Evolutionary conservation across 2,888 invertebrate genomes (phyloP), one percentile per base, ranked within the genome.

Genomic region (Dermolepida albohirtum): DNA sequence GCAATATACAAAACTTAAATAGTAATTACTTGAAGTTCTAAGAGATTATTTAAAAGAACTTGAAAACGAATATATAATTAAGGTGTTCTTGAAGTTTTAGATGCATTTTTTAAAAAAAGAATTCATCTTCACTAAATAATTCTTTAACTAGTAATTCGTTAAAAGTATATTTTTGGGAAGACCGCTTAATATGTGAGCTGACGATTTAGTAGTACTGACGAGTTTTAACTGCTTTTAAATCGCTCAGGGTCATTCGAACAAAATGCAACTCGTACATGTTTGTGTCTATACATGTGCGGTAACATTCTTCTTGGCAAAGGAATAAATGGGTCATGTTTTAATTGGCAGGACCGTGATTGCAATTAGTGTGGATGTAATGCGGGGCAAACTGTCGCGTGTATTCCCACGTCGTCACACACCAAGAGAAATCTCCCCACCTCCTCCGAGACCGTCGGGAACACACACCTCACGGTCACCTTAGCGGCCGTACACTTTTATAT

Each of bases 341-440:
- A 81, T 81, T 80, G 80, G 78, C 75, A 74, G 72, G 68, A 73
- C 76, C 74, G 77, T 76, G 79, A 80, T 78, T 78, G 79, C 78
- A 80, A 81, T 81, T 80, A 80, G 78, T 76, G 78, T 74, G 73
- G 72, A 75, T 77, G 76, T 77, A 78, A 77, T 78, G 76, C 77
- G 76, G 59, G 76, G 79, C 75, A 78, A 78, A 78, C 76, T 78
- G 78, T 79, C 76, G 76, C 75, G 74, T 75, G 74, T 76, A 74
- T 75, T 75, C 75, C 75, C 75, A 71, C 71, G 67, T 70, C 74
- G 68, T 72, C 27, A 22, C 29, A 27, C 16, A 66, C 50, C 6
- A 10, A 34, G 34, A 34, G 34, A 10, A 34, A 34, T 50, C 22
- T 7, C 17, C 50, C 50, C 50, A 50, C 74, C 71, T 70, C 66